phyloP scores from a whole-genome alignment of 1,140 invertebrate genomes.

The Drosophila leontia region DNA sequence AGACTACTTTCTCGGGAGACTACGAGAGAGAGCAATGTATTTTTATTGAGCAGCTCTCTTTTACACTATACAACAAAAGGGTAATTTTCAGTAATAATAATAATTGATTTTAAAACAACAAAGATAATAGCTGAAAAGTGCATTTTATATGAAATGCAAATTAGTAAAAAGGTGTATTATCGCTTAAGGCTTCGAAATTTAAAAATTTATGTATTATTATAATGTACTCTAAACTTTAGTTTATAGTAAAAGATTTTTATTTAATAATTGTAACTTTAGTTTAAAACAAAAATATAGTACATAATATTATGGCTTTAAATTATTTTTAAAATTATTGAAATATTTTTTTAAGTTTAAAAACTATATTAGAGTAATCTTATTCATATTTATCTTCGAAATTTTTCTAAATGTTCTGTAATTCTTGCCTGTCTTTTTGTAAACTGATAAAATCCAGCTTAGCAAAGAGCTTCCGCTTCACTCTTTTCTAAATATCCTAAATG shows the following conservation, averaged over 20 bases:
- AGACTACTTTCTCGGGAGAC: neutral
- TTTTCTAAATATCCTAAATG: constrained; percentile 1
- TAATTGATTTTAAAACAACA: neutral
- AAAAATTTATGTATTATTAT: too few relatives aligned
- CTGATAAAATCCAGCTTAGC: constrained; percentile 3
- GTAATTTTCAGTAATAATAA: neutral
- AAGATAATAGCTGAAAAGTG: neutral
- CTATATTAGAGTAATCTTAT: neutral
- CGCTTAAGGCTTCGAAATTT: neutral
- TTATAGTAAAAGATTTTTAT: too few relatives aligned
- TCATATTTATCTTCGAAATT: neutral
- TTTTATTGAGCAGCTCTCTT: neutral
- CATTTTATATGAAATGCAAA: neutral
- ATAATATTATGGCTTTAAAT: neutral
- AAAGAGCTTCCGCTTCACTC: constrained; percentile 1
- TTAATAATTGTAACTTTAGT: too few relatives aligned
- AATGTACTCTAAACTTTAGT: too few relatives aligned
- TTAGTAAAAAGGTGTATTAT: neutral
- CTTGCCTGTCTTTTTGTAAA: neutral
- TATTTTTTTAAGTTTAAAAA: neutral
- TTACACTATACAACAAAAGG: constrained; percentile 1
- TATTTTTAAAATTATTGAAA: neutral
- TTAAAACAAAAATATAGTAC: too few relatives aligned
- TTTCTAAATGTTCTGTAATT: neutral
- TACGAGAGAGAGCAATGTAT: neutral